Evolutionary conservation across 2,797 vertebrate species (phyloP).

Genomic region (Eleutherodactylus coqui): DNA sequence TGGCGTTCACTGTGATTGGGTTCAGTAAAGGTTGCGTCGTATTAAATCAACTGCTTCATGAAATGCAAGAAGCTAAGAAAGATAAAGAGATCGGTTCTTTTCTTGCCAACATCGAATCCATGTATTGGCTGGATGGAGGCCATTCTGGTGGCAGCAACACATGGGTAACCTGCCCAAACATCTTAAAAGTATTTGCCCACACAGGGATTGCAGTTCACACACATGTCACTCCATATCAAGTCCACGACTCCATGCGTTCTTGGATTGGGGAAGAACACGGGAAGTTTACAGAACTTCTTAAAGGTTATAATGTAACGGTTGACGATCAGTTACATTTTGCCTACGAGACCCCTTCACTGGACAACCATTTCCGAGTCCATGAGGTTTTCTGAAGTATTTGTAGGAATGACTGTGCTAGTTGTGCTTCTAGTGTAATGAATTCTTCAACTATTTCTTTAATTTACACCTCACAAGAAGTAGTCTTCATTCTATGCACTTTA

Average conservation of each 20-base stretch:
- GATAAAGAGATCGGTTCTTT: constrained; percentile 82
- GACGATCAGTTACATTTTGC: constrained; percentile 88
- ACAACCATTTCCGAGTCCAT: constrained; percentile 96
- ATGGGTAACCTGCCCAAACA: constrained; percentile 89
- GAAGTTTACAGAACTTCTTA: constrained; percentile 86
- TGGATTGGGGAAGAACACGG: constrained; percentile 95
- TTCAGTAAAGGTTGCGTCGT: constrained; percentile 99
- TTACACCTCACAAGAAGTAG: not conserved
- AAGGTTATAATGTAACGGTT: constrained; percentile 83
- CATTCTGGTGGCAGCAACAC: constrained; percentile 95
- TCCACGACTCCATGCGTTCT: constrained; percentile 90
- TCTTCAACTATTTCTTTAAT: not conserved
- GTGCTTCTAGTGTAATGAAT: not conserved
- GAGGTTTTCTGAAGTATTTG: constrained; percentile 76
- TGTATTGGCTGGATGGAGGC: constrained; percentile 97
- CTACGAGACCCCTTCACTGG: constrained; percentile 86
- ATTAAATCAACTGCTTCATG: constrained; percentile 94
- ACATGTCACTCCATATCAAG: constrained; percentile 96
- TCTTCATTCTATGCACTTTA: not conserved
- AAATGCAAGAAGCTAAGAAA: constrained; percentile 84
- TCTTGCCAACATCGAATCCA: constrained; percentile 80
- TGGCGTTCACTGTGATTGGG: constrained; percentile 87
- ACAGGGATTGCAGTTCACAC: constrained; percentile 85
- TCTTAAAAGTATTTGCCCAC: constrained; percentile 83
- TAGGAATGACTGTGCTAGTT: no score